Base-by-base conservation (phyloP, 2,797 vertebrate genomes). In the Poecilia velifera region DNA sequence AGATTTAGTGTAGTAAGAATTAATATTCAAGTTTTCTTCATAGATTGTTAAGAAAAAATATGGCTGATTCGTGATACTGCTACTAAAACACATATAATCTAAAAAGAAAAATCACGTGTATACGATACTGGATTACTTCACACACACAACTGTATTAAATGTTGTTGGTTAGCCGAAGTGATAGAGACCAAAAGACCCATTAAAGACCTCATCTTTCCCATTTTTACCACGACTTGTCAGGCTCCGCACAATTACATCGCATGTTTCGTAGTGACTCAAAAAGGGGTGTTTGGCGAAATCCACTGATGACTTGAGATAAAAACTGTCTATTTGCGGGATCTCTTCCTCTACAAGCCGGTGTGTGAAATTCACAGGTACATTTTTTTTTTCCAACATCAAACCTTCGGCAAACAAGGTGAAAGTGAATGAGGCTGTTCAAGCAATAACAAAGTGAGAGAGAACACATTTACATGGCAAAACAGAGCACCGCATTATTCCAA, bases 401-500 rank as follows among this genome's bases (percentile, higher is more conserved):
- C 82, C 82, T 74, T 51, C 79, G 91, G 82, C 82, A 93, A 95
- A 94, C 91, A 95, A 94, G 93, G 92, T 93, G 92, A 94, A 93
- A 92, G 93, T 89, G 94, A 95, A 93, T 88, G 91, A 93, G 93
- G 89, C 91, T 88, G 91, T 94, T 73, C 80, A 80, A 87, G 89
- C 92, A 78, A 82, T 95, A 94, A 95, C 92, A 94, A 93, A 93
- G 93, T 93, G 93, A 92, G 91, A 82, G 88, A 90, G 92, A 94
- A 96, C 93, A 95, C 90, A 96, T 96, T 96, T 95, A 95, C 93
- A 95, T 94, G 91, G 86, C 88, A 90, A 94, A 95, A 94, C 93
- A 95, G 94, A 94, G 91, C 90, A 86, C 78, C 83, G 77, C 93
- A 94, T 95, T 95, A 95, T 95, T 96, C 94, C 93, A 95, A 94